Evolutionary conservation across 2,888 invertebrate genomes (phyloP).

Genomic region (Acleris cristana): DNA sequence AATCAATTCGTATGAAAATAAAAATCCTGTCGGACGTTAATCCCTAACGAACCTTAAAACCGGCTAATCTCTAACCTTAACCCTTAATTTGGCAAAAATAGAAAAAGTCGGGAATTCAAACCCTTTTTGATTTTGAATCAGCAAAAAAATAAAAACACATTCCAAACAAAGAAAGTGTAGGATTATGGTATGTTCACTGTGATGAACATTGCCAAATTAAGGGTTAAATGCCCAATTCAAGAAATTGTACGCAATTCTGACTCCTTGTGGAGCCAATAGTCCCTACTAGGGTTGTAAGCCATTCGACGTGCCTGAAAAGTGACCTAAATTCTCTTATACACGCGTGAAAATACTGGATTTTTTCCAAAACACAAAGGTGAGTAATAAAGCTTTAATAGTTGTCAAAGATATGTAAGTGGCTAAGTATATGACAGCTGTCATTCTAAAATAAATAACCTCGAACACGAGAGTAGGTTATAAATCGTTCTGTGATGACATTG

Average conservation of each 20-base stretch:
- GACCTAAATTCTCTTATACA: background rate
- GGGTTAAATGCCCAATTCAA: background rate
- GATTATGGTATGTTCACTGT: too few relatives aligned
- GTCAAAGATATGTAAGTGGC: background rate
- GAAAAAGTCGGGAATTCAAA: too few relatives aligned
- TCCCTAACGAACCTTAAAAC: conserved; percentile 12
- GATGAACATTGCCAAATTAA: too few relatives aligned
- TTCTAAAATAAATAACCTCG: too few relatives aligned
- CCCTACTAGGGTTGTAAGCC: background rate
- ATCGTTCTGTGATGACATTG: too few relatives aligned
- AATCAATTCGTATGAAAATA: background rate
- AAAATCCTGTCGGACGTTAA: background rate
- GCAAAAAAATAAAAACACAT: too few relatives aligned
- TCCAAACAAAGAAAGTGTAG: too few relatives aligned
- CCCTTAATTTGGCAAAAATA: too few relatives aligned
- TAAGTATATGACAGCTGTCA: background rate
- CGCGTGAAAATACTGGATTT: background rate
- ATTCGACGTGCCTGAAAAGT: conserved; percentile 6
- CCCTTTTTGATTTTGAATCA: too few relatives aligned
- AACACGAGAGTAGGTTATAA: too few relatives aligned
- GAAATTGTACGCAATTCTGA: background rate
- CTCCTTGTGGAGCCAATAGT: conserved; percentile 4
- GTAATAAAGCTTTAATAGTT: background rate
- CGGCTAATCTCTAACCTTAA: conserved; percentile 1
- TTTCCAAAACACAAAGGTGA: background rate